Base-by-base conservation (phyloP, 2,888 invertebrate genomes). In the Ypsolopha scabrella region DNA sequence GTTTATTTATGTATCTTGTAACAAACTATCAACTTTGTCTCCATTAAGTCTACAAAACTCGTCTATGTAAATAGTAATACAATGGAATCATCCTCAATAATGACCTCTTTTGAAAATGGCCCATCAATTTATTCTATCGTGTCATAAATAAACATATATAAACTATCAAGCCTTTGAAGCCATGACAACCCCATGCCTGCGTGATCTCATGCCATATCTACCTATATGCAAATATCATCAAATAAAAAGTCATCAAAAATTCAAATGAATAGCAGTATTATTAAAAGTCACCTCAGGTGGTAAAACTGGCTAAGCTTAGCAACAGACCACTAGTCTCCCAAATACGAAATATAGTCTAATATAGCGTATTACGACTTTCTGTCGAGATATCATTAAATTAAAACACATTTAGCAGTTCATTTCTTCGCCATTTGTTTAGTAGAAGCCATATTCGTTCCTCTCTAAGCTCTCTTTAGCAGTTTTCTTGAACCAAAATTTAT, bases 301-400 rank as follows among this genome's bases (percentile, higher is more conserved):
- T 67, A 75, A 82, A 83, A 85, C 80, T 76, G 85, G 67, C 8
- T 34, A 49, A 38, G 72, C 78, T 63, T 80, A 68, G 75, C 63
- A 81, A 81, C 85, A 81, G 80, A 79, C 80, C 68, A 65, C 61
- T 70, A 75, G 82, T 81, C 83, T 76, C 80, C 75, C 68, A 67
- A 60, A 41, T 3, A 39, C 39, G 10, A 39, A 1, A 1, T 34
- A 11, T 35, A 24, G 1, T 34, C 35, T 46, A 46, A 33, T 35
- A 35, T 46, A 34, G n/a, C 35, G 43, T 43, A 43, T 14, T 43
- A 9, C 35, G 36, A 33, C 35, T 46, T 46, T 45, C 45, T 33
- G 45, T 11, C 6, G 34, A 45, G 34, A 45, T 46, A 14, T 11
- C 6, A 7, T 43, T 43, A 43, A 43, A 43, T 43, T 43, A 46